Base-by-base conservation (phyloP, 1,140 invertebrate species). In the Drosophila varians region DNA sequence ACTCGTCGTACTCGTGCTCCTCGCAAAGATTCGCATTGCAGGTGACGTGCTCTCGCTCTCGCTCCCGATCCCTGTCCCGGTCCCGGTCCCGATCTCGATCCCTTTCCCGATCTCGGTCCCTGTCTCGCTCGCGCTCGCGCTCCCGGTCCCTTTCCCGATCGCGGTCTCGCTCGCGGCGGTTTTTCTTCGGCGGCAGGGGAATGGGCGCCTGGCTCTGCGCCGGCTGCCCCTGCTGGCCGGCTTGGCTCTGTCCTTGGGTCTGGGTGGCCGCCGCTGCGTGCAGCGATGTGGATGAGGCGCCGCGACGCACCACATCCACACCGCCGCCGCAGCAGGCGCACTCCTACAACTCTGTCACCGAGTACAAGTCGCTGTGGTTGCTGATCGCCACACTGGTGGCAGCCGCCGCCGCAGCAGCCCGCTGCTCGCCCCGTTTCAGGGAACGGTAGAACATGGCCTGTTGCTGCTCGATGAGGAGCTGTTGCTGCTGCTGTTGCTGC, bases 271-370 rank as follows among this genome's bases (percentile, higher is more conserved):
- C 54, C 64, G 88, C 72, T 72, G 86, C 74, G 62, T 78, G 77
- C 83, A 76, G 69, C 72, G 82, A 48, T 53, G 74, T 77, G 70
- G 82, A 62, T 77, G 82, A 64, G 55, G 82, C 73, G 86, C 68
- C 55, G 69, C 90, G 77, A 40, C 89, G 83, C 79, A 90, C 83
- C 65, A 91, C 83, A 91, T 91, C 90, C 73, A 90, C 90, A 68
- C 90, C 90, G 71, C 90, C 90, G 73, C 90, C 90, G 87, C 90
- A 91, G 87, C 90, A 91, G 82, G 89, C 89, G 78, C 90, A 91
- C 66, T 91, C 90, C 90, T 91, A 91, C 90, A 91, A 91, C 51
- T 90, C 90, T 18, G 90, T 91, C 12, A 91, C 86, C 3, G 89
- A 91, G 28, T 90, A 91, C 5, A 91, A 34, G 74, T 91, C 90